phyloP scores from a whole-genome alignment of 2,888 invertebrate genomes.

The Helobdella robusta region DNA sequence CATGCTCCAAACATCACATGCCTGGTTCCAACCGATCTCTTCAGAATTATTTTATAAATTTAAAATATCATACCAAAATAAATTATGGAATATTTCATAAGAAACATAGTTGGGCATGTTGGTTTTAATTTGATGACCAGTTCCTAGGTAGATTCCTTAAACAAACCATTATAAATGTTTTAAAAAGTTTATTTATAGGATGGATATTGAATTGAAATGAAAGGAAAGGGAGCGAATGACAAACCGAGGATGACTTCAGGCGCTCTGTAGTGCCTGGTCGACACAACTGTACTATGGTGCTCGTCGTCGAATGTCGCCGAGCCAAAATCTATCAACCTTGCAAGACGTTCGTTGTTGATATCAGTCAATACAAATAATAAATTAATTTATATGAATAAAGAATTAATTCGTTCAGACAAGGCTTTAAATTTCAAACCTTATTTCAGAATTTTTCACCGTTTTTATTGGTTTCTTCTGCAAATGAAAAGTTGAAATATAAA shows the following conservation, averaged over 20 bases:
- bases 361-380: no score
- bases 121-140: neutral
- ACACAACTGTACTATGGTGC: constrained; percentile 98
- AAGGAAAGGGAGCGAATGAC: constrained; percentile 33
- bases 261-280: constrained; percentile 94
- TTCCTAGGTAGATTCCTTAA: no score
- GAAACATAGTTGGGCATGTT: neutral
- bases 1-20: constrained; percentile 99
- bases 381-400: no score
- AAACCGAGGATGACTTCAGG: constrained; percentile 94
- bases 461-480: constrained; percentile 70
- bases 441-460: constrained; percentile 67
- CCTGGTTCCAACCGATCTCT: constrained; percentile 98
- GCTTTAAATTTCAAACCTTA: no score
- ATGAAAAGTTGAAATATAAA: neutral
- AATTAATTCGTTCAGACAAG: no score
- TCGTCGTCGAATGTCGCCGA: constrained; percentile 99
- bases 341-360: no score
- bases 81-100: no score
- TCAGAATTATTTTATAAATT: no score
- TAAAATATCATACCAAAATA: no score
- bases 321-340: constrained; percentile 95
- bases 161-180: no score
- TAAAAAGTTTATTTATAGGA: neutral
- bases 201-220: neutral